Conservation (phyloP, 2,113 vertebrate genomes). For the Gopherus flavomarginatus region DNA sequence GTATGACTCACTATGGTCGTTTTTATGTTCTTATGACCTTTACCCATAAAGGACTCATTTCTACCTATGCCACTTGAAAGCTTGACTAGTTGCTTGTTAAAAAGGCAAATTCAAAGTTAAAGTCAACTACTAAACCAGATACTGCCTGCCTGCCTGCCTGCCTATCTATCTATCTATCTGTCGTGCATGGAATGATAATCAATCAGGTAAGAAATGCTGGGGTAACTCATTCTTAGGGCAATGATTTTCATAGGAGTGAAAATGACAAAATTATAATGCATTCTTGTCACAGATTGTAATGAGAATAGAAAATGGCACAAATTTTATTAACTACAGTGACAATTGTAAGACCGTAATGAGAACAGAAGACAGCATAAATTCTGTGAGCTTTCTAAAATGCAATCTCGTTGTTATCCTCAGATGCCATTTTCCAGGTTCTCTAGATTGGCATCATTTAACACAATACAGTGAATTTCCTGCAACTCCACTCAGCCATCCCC, state of each 20-base stretch:
- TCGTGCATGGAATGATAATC: not conserved
- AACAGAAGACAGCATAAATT: not conserved
- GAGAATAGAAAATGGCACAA: not conserved
- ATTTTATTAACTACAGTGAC: not conserved
- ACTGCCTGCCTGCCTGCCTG: too few species aligned
- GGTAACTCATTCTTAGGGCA: not conserved
- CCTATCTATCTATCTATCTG: not conserved
- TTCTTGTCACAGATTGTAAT: conserved; percentile 12
- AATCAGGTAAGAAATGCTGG: not conserved
- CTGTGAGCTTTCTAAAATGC: not conserved
- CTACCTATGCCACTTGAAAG: not conserved
- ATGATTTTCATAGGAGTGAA: not conserved
- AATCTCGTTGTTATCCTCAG: not conserved
- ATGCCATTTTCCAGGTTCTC: not conserved
- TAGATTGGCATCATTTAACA: not conserved
- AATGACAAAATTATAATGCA: conserved; percentile 1
- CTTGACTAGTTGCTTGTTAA: not conserved
- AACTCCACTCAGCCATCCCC: not conserved
- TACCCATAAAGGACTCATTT: not conserved
- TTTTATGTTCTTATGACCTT: not conserved
- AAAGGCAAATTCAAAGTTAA: not conserved
- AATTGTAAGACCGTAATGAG: not conserved
- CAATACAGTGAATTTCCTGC: not conserved
- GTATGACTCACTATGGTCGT: too few species aligned
- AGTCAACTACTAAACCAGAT: not conserved